phyloP scores from a whole-genome alignment of 2,888 invertebrate species.

The Andrena flavipes region DNA sequence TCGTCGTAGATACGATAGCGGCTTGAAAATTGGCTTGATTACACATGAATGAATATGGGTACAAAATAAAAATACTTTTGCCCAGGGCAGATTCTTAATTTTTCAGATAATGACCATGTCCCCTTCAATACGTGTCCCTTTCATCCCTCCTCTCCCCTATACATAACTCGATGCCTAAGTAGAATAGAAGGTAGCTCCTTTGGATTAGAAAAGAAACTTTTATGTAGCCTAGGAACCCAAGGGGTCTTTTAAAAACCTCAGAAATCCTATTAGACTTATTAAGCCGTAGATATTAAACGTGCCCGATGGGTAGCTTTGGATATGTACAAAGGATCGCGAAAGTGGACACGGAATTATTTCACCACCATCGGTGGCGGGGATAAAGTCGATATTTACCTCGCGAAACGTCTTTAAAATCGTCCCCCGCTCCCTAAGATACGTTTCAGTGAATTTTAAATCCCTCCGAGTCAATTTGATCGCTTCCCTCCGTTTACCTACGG shows the following conservation, averaged over 20 bases:
- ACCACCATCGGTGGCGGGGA: background rate
- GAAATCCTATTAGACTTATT: background rate
- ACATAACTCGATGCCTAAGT: too few relatives aligned
- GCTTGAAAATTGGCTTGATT: too few relatives aligned
- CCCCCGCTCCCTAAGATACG: background rate
- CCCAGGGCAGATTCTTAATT: too few relatives aligned
- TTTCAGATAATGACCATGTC: too few relatives aligned
- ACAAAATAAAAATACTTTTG: too few relatives aligned
- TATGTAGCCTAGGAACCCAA: background rate
- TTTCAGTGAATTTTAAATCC: constrained; percentile 1
- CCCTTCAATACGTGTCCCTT: too few relatives aligned
- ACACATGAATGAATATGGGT: too few relatives aligned
- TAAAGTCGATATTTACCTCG: constrained; percentile 30
- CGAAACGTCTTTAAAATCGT: constrained; percentile 15
- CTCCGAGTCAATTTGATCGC: constrained; percentile 25
- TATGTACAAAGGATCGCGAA: constrained; percentile 3
- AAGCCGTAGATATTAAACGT: too few relatives aligned
- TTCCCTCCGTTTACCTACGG: constrained; percentile 3
- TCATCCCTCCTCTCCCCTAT: too few relatives aligned
- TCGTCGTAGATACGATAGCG: too few relatives aligned
- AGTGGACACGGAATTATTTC: constrained; percentile 36
- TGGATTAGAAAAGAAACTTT: too few relatives aligned
- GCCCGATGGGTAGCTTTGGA: background rate
- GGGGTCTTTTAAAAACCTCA: background rate
- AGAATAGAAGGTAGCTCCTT: too few relatives aligned